Evolutionary conservation across 53 echinoderm and acorn worm genomes (phyloP).

Genomic region (Arbacia lixula): DNA sequence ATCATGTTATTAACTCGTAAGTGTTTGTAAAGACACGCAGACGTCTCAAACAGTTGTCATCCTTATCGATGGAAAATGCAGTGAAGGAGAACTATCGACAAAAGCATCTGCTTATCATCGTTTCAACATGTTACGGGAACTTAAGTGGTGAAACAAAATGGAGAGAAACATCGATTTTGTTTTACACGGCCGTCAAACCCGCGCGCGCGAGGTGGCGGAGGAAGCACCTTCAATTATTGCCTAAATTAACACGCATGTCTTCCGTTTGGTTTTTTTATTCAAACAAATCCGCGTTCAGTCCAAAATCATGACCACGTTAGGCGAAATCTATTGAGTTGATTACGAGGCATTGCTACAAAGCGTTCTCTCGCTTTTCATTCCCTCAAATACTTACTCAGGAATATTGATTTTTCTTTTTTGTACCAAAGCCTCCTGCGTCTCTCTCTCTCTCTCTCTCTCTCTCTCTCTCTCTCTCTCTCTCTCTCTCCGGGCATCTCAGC

Average conservation of each 20-base stretch:
- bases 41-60: no score
- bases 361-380: constrained; percentile 15
- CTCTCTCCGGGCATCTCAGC: background rate
- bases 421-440: constrained; percentile 6
- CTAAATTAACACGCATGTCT: constrained; percentile 37
- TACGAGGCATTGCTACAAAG: constrained; percentile 42
- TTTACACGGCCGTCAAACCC: constrained; percentile 32
- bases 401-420: constrained; percentile 46
- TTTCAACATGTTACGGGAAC: no score
- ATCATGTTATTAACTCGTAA: no score
- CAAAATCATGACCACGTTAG: no score
- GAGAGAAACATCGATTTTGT: constrained; percentile 32
- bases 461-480: background rate
- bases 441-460: constrained; percentile 11
- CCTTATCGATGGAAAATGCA: no score
- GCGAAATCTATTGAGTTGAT: constrained; percentile 25
- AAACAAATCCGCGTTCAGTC: constrained; percentile 6
- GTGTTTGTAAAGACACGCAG: no score
- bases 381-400: constrained; percentile 27
- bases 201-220: constrained; percentile 4
- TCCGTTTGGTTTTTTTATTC: background rate
- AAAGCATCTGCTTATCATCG: no score
- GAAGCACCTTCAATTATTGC: constrained; percentile 39
- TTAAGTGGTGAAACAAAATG: no score
- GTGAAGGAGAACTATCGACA: no score